These are phyloP conservation scores for Panthera uncia DNA, from an alignment of 2,113 vertebrate genomes.

Conservation along the genomic window DNA sequence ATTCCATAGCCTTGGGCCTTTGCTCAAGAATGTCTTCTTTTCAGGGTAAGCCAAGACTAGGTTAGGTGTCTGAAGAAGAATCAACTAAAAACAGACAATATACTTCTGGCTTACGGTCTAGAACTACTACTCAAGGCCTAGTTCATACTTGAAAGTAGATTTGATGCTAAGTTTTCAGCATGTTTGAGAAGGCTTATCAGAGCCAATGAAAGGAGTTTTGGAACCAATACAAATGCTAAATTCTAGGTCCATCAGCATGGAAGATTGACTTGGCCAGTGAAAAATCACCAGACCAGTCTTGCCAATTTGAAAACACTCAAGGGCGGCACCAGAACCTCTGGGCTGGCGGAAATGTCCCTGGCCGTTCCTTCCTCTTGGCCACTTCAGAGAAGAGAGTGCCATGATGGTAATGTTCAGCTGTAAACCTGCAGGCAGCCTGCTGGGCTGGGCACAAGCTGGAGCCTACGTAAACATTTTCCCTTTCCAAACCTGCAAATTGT, in stretches of 20 bases:
- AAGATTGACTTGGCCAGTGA: conserved; percentile 68
- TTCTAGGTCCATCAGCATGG: conserved; percentile 44
- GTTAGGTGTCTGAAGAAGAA: conserved; percentile 25
- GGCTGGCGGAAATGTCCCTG: conserved; percentile 57
- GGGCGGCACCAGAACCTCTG: conserved; percentile 61
- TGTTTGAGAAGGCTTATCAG: conserved; percentile 54
- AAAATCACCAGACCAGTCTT: conserved; percentile 43
- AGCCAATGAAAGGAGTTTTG: conserved; percentile 36
- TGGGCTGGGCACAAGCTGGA: conserved; percentile 40
- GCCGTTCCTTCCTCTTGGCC: conserved; percentile 41
- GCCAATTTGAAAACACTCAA: conserved; percentile 68
- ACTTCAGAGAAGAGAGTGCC: neutral
- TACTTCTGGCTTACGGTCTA: neutral
- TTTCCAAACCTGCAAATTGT: neutral
- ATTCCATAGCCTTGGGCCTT: conserved; percentile 55
- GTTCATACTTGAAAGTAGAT: conserved; percentile 39
- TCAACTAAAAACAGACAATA: conserved; percentile 42
- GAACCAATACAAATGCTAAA: conserved; percentile 60
- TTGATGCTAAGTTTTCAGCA: conserved; percentile 50
- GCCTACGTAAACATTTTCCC: conserved; percentile 59
- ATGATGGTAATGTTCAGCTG: conserved; percentile 57
- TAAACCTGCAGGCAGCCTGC: conserved; percentile 67
- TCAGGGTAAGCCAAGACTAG: conserved; percentile 61
- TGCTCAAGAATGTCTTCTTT: conserved; percentile 61
- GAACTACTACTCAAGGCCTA: neutral